Evolutionary conservation across 2,888 invertebrate genomes (phyloP).

Genomic region (Bembecia ichneumoniformis): DNA sequence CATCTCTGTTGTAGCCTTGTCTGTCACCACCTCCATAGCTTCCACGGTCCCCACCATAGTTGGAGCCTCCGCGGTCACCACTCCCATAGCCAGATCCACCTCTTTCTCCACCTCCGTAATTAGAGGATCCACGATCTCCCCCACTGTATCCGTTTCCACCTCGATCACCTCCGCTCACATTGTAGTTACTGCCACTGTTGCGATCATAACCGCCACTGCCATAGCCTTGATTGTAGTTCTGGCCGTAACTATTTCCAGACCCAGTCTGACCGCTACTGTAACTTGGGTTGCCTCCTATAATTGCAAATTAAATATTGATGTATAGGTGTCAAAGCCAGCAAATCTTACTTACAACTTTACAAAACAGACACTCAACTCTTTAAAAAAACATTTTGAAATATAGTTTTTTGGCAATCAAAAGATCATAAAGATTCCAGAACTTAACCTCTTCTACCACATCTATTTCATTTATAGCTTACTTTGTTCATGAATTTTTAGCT

Average conservation of each 20-base stretch:
- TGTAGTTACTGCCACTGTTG: constrained; percentile 34
- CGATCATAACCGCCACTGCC: constrained; percentile 35
- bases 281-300: constrained; percentile 31
- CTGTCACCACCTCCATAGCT: constrained; percentile 62
- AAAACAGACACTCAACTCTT: no score
- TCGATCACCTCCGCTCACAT: constrained; percentile 47
- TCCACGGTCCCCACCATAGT: constrained; percentile 56
- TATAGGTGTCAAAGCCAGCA: background rate
- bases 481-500: no score
- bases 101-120: constrained; percentile 39
- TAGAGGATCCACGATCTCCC: constrained; percentile 51
- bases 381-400: no score
- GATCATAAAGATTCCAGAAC: no score
- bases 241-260: constrained; percentile 43
- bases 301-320: background rate
- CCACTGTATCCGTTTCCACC: constrained; percentile 47
- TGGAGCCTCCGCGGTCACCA: constrained; percentile 49
- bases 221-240: constrained; percentile 43
- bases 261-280: constrained; percentile 40
- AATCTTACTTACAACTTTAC: no score
- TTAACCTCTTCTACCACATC: no score
- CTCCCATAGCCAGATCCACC: constrained; percentile 48
- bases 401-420: no score
- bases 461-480: no score
- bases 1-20: constrained; percentile 69